Evolutionary conservation across 2,888 invertebrate species (phyloP), one percentile per base, ranked within the genome.

Genomic region (Mesodorylaimus sp.): DNA sequence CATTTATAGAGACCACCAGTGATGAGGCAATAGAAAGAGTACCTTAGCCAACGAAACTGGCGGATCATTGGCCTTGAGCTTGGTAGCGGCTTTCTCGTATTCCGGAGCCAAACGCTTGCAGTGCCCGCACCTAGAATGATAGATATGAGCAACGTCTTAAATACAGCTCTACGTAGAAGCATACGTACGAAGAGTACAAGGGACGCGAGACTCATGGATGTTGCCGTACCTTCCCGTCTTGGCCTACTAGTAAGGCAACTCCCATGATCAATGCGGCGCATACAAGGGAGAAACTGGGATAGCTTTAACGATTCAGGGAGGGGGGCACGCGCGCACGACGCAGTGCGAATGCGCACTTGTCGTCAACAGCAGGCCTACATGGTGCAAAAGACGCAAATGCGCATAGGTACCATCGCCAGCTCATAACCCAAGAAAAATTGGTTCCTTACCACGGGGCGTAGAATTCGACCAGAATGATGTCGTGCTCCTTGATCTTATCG

Each of bases 101-200:
- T 95, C 93, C 1, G 95, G 95, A 63, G 93, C 93, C 61, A 95
- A 70, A 70, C 81, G 78, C 69, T 97, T 97, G 73, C 97, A 97
- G 70, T 97, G 97, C 51, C 95, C 95, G 73, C 95, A 97, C 93
- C 93, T 93, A 48, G 24, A 58, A 21, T 19, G 24, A 16, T 10
- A 19, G 7, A 10, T 13, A 42, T 42, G 19, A 52, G 13, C 29
- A 13, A 32, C 10, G 32, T 32, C 10, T 13, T 10, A 32, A 32
- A 32, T 16, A 32, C 16, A 32, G 16, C 10, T 32, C 16, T 32
- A 32, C 32, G 10, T 10, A 32, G 32, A 32, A 13, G 16, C 32
- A 45, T 10, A 32, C 7, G 10, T 38, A 39, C n/a, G 28, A 29
- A 39, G 3, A 47, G n/a, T n/a, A n/a, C n/a, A n/a, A n/a, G n/a